Evolutionary conservation across 2,113 vertebrate species (phyloP).

Genomic region (Scalopus aquaticus): DNA sequence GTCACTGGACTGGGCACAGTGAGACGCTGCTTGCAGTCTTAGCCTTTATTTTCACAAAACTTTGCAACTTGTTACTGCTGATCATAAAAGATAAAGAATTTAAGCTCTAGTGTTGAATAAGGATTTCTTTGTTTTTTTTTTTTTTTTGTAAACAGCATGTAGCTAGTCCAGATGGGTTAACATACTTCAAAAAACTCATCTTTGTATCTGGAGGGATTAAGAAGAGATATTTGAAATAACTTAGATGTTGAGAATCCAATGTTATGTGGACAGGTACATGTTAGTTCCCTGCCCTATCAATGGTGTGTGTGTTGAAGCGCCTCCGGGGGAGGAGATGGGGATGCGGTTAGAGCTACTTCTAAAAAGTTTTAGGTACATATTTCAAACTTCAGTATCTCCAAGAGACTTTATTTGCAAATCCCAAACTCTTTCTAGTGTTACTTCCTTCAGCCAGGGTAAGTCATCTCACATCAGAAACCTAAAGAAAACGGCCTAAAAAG

Average conservation of each 20-base stretch:
- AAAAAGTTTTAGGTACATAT: neutral
- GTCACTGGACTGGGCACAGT: neutral
- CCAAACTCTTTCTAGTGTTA: neutral
- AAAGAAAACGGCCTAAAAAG: conserved; percentile 6
- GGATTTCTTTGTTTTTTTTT: neutral
- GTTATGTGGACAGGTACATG: neutral
- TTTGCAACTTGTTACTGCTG: neutral
- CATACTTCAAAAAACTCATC: neutral
- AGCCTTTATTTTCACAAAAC: conserved; percentile 18
- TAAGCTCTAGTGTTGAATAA: conserved; percentile 18
- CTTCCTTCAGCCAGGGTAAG: neutral
- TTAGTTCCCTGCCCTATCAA: neutral
- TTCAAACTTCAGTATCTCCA: neutral
- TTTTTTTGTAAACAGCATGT: neutral
- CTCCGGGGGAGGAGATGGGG: accelerated
- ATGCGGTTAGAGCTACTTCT: neutral
- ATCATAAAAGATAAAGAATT: neutral
- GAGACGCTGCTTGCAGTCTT: neutral
- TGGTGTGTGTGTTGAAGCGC: accelerated
- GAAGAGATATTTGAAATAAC: conserved; percentile 1
- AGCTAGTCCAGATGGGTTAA: neutral
- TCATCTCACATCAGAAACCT: conserved; percentile 21
- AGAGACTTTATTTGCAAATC: conserved; percentile 13
- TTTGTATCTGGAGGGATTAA: neutral
- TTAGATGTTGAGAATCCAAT: neutral